phyloP scores from a whole-genome alignment of 1,140 invertebrate species.

The Adoxophyes honmai region DNA sequence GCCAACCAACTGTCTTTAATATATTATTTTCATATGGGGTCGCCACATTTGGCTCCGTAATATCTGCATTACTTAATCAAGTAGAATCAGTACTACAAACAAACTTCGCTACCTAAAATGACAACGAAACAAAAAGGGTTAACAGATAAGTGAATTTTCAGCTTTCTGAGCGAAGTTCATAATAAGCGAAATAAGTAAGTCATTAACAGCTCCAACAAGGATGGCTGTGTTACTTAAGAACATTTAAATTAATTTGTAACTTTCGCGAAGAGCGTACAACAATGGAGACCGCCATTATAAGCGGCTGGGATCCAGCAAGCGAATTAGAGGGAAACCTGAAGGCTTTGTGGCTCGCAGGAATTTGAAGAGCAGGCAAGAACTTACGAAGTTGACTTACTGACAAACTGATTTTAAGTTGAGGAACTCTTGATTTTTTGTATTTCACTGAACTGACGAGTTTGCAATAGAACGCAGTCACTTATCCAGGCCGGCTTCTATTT shows the following conservation, averaged over 20 bases:
- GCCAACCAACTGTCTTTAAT: not conserved
- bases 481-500: too few species aligned
- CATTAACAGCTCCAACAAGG: conserved; percentile 42
- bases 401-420: too few species aligned
- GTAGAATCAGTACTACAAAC: not conserved
- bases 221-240: conserved; percentile 37
- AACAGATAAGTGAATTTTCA: conserved; percentile 31
- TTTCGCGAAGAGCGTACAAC: conserved; percentile 47
- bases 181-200: conserved; percentile 53
- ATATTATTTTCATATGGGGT: too few species aligned
- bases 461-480: too few species aligned
- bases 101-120: not conserved
- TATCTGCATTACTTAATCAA: too few species aligned
- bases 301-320: conserved; percentile 32
- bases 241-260: conserved; percentile 66
- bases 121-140: conserved; percentile 16
- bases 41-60: too few species aligned
- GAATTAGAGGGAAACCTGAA: conserved; percentile 41
- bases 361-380: conserved; percentile 5
- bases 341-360: conserved; percentile 19
- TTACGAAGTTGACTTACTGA: conserved; percentile 2
- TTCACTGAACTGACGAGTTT: too few species aligned
- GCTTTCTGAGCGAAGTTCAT: conserved; percentile 33
- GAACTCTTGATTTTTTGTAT: too few species aligned
- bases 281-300: conserved; percentile 44